These are phyloP conservation scores for Pristionchus japonicus DNA, from an alignment of 2,888 invertebrate species.

Conservation along the genomic window DNA sequence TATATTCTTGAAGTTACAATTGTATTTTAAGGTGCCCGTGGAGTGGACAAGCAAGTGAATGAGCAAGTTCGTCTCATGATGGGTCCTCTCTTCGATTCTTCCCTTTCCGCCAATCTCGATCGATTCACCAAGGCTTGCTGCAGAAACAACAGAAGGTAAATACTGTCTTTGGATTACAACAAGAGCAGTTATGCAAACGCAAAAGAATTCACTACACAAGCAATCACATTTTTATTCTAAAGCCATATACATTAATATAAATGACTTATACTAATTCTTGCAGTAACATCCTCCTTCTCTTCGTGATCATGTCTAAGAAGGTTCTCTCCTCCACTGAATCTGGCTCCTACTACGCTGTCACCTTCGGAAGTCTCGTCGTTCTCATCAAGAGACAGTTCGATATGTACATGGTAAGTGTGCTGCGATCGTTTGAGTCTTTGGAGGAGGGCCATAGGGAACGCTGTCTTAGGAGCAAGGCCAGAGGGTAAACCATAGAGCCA, in stretches of 20 bases:
- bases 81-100: constrained; percentile 88
- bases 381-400: constrained; percentile 92
- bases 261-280: constrained; percentile 65
- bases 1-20: not conserved
- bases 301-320: constrained; percentile 91
- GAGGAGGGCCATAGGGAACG: no score
- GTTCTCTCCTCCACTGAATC: constrained; percentile 77
- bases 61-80: constrained; percentile 82
- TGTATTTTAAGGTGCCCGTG: constrained; percentile 53
- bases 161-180: no score
- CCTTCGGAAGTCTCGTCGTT: constrained; percentile 87
- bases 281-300: constrained; percentile 92
- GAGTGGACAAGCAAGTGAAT: constrained; percentile 75
- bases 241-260: not conserved
- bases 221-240: no score
- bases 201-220: no score
- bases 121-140: constrained; percentile 88
- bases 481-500: no score
- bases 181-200: no score
- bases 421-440: no score
- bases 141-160: constrained; percentile 57
- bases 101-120: constrained; percentile 88
- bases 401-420: constrained; percentile 84
- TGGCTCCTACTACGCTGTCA: constrained; percentile 88
- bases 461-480: no score